A percentile compares a stretch with the other conserved stretches of the same genome.
Evolutionary conservation across 2,888 invertebrate genomes (phyloP).

Genomic region (Patella caerulea): DNA sequence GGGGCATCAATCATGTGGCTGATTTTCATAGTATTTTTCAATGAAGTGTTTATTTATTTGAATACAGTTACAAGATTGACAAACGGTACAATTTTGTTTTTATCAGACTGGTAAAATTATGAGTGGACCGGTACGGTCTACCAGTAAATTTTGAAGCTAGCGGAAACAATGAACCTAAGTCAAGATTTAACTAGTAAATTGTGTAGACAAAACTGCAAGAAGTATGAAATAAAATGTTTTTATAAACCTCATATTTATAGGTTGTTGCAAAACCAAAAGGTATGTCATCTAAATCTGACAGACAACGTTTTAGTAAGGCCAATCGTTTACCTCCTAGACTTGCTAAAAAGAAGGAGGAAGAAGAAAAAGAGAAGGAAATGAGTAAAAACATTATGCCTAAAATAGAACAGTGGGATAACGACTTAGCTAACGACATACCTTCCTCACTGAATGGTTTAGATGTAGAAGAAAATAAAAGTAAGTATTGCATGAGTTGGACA

Average conservation of each 20-base stretch:
- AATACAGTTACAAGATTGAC: too few relatives aligned
- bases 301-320: slow-evolving; percentile 65
- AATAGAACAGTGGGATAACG: slow-evolving; percentile 71
- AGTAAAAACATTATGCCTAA: slow-evolving; percentile 62
- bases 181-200: too few relatives aligned
- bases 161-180: too few relatives aligned
- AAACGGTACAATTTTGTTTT: too few relatives aligned
- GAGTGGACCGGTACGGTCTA: too few relatives aligned
- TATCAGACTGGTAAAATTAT: too few relatives aligned
- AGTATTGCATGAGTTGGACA: slow-evolving; percentile 7
- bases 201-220: too few relatives aligned
- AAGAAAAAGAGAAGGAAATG: slow-evolving; percentile 69
- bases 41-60: too few relatives aligned
- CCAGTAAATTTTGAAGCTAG: too few relatives aligned
- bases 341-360: slow-evolving; percentile 81
- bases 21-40: too few relatives aligned
- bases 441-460: slow-evolving; percentile 9
- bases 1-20: too few relatives aligned
- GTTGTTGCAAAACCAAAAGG: slow-evolving; percentile 63
- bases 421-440: slow-evolving; percentile 69
- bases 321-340: slow-evolving; percentile 83
- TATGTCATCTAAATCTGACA: slow-evolving; percentile 47
- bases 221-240: too few relatives aligned
- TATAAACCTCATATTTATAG: slow-evolving; percentile 33
- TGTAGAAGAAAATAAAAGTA: slow-evolving; percentile 33